Conservation (phyloP, 2,113 vertebrate species). For the Phainopepla nitens region DNA sequence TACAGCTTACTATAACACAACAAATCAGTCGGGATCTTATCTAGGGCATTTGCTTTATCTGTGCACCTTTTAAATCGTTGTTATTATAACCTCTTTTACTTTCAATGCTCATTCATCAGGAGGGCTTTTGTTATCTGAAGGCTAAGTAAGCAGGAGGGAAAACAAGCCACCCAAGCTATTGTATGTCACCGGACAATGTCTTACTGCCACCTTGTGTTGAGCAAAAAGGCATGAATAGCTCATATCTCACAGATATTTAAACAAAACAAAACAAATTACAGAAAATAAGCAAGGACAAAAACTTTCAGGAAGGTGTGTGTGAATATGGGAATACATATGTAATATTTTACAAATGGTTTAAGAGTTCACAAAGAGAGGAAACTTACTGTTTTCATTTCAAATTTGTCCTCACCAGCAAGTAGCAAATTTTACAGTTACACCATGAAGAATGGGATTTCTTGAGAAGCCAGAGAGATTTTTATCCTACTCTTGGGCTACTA, state of each 20-base stretch:
- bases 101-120: background rate
- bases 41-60: background rate
- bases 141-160: background rate
- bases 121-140: background rate
- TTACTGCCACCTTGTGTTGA: slow-evolving; percentile 70
- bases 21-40: background rate
- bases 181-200: background rate
- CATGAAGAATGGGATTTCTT: background rate
- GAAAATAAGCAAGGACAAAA: background rate
- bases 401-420: background rate
- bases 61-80: background rate
- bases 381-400: background rate
- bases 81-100: background rate
- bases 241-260: background rate
- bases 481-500: background rate
- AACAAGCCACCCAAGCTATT: background rate
- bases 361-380: background rate
- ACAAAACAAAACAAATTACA: background rate
- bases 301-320: background rate
- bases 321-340: background rate
- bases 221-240: background rate
- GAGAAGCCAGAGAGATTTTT: background rate
- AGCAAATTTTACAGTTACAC: background rate
- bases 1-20: background rate
- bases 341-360: background rate